phyloP scores from a whole-genome alignment of 2,888 invertebrate genomes.

The Orthosia gracilis region DNA sequence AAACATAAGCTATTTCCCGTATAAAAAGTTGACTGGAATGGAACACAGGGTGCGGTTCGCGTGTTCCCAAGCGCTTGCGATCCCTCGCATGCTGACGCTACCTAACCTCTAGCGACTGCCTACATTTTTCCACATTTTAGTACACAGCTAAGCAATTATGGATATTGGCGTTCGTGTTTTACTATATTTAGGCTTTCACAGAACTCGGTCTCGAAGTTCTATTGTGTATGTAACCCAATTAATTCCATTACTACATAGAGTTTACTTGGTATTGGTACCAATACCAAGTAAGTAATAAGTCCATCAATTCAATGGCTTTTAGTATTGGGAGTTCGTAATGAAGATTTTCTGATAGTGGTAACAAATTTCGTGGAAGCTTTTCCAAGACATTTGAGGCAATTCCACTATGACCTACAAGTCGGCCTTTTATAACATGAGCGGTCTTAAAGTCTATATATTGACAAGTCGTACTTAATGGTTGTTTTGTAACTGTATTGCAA shows the following conservation, averaged over 20 bases:
- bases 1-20: conserved; percentile 76
- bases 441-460: conserved; percentile 21
- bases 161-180: conserved; percentile 76
- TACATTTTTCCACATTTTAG: conserved; percentile 78
- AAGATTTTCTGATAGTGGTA: conserved; percentile 35
- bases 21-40: conserved; percentile 68
- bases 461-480: not conserved
- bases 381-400: conserved; percentile 28
- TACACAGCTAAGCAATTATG: conserved; percentile 77
- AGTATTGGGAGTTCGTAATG: conserved; percentile 16
- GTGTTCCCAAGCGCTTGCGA: conserved; percentile 75
- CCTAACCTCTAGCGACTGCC: conserved; percentile 68
- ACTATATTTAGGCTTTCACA: conserved; percentile 69
- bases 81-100: conserved; percentile 74
- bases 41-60: conserved; percentile 78
- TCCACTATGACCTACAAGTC: conserved; percentile 17
- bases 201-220: conserved; percentile 61
- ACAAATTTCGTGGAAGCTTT: conserved; percentile 34
- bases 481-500: conserved; percentile 27
- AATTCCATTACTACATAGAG: conserved; percentile 37
- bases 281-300: not conserved
- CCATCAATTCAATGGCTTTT: conserved; percentile 14
- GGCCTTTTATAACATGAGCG: conserved; percentile 30
- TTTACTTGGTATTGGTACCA: conserved; percentile 13
- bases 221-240: conserved; percentile 63